phyloP scores from a whole-genome alignment of 2,113 vertebrate genomes.

The Cyrtonyx montezumae region DNA sequence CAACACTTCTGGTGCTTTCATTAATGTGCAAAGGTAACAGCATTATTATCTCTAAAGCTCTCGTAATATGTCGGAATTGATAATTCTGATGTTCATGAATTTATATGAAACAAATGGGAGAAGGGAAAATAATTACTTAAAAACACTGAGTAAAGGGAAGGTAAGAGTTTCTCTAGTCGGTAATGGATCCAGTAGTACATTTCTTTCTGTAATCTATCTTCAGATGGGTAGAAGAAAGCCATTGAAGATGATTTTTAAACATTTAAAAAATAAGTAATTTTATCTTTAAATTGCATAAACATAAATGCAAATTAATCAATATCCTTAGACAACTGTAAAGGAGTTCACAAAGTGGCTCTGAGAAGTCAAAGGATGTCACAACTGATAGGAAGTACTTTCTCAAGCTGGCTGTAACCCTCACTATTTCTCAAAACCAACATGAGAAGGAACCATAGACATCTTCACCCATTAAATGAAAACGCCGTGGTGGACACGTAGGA shows the following conservation, averaged over 20 bases:
- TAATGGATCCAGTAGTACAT: neutral
- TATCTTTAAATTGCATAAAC: neutral
- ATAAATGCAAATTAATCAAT: neutral
- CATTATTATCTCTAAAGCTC: neutral
- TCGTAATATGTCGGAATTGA: neutral
- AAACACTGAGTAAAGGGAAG: neutral
- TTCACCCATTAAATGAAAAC: slow-evolving; percentile 15
- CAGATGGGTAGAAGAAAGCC: neutral
- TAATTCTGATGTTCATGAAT: neutral
- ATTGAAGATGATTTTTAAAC: neutral
- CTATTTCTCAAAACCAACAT: neutral
- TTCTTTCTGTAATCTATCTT: neutral
- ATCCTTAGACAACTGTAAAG: neutral
- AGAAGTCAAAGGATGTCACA: neutral
- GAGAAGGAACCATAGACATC: neutral
- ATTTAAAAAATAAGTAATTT: slow-evolving; percentile 3
- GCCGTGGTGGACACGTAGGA: neutral
- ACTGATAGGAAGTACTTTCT: neutral
- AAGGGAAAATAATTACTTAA: neutral
- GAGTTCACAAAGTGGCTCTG: neutral
- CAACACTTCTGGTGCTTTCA: neutral
- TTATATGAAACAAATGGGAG: neutral
- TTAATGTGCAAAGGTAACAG: neutral
- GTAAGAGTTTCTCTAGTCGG: neutral
- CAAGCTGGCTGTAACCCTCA: neutral